Percentiles rank a stretch among this genome's conserved stretches.
These are phyloP conservation scores for Lasiurus cinereus DNA, from an alignment of 2,113 vertebrate genomes.

Conservation along the genomic window DNA sequence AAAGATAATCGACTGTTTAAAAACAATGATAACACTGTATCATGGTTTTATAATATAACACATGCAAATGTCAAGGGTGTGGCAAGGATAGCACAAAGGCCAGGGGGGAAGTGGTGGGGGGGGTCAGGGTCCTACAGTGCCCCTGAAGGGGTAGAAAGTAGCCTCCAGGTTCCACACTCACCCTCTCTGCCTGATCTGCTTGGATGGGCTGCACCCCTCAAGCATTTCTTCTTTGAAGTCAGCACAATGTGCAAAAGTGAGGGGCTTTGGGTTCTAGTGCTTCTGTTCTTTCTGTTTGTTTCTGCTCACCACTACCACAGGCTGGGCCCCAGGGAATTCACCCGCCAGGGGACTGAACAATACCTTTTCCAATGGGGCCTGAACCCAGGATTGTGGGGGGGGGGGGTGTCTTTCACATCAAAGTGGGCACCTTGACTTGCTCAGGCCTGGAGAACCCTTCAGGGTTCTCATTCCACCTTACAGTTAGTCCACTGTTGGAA, in stretches of 20 bases:
- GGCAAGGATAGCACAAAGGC: not conserved
- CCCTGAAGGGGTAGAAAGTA: not conserved
- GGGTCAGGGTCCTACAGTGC: not conserved
- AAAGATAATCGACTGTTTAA: not conserved
- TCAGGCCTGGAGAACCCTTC: no score
- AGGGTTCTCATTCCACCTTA: not conserved
- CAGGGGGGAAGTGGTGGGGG: no score
- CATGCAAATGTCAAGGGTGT: rapidly evolving
- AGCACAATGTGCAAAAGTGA: not conserved
- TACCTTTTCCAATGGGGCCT: not conserved
- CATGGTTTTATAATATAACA: not conserved
- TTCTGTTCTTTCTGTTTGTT: not conserved
- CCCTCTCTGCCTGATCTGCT: not conserved
- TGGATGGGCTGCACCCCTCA: rapidly evolving
- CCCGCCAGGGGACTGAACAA: not conserved
- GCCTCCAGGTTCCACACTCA: not conserved
- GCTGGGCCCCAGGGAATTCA: not conserved
- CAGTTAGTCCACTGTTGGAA: no score
- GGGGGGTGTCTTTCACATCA: not conserved
- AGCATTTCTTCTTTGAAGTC: not conserved
- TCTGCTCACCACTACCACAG: not conserved
- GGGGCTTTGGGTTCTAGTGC: rapidly evolving
- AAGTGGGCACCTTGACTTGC: not conserved
- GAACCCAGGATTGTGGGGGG: not conserved
- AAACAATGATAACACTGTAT: not conserved